phyloP scores from a whole-genome alignment of 1,140 invertebrate species.

The Rhizoglyphus robini region DNA sequence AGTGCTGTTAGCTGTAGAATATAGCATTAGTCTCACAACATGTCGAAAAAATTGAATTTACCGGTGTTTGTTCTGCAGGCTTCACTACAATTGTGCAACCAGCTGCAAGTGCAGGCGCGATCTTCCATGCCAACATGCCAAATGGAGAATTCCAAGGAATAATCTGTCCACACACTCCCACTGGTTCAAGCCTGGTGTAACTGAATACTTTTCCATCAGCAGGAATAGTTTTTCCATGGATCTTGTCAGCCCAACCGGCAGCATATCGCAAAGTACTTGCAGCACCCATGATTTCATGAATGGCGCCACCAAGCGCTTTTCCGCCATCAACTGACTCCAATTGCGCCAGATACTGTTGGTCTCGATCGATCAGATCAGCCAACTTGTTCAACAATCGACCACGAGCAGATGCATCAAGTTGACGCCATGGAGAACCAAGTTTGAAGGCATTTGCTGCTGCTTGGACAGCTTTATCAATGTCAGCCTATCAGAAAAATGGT shows the following conservation, averaged over 20 bases:
- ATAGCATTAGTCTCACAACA: not conserved
- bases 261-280: too few relatives aligned
- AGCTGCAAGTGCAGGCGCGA: slow-evolving; percentile 38
- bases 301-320: slow-evolving; percentile 54
- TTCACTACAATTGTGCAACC: slow-evolving; percentile 43
- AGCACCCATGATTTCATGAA: slow-evolving; percentile 49
- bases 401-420: slow-evolving; percentile 72
- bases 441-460: too few relatives aligned
- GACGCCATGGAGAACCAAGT: slow-evolving; percentile 61
- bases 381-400: slow-evolving; percentile 61
- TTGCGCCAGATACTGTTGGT: slow-evolving; percentile 56
- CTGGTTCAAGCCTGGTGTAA: slow-evolving; percentile 41
- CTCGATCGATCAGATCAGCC: slow-evolving; percentile 66
- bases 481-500: not conserved
- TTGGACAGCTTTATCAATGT: too few relatives aligned
- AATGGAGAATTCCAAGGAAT: slow-evolving; percentile 46
- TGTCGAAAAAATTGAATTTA: not conserved
- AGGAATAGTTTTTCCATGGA: too few relatives aligned
- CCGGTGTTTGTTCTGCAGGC: slow-evolving; percentile 41
- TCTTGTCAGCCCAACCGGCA: too few relatives aligned
- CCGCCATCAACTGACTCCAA: slow-evolving; percentile 73
- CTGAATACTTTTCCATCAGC: slow-evolving; percentile 41
- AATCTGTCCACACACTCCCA: slow-evolving; percentile 43
- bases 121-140: slow-evolving; percentile 39
- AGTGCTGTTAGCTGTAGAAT: slow-evolving; percentile 36